These are phyloP conservation scores for Alentia gelatinosa DNA, from an alignment of 2,888 invertebrate genomes.

Conservation along the genomic window DNA sequence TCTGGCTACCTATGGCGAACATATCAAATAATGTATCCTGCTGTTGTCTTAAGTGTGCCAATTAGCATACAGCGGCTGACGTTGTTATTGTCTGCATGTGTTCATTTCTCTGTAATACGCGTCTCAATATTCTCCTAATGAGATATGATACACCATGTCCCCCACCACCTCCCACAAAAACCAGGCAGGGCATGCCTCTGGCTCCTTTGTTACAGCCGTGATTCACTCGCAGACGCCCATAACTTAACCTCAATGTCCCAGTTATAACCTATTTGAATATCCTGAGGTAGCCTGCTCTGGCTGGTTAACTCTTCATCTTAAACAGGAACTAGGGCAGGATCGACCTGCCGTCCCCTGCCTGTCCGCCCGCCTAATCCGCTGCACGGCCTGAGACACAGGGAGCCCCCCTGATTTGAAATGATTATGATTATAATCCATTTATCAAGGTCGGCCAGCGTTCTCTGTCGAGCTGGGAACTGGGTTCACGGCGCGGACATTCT, in stretches of 20 bases:
- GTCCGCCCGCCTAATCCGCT: background rate
- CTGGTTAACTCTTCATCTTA: slow-evolving; percentile 42
- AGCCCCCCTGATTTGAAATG: slow-evolving; percentile 49
- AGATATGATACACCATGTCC: background rate
- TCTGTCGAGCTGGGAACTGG: background rate
- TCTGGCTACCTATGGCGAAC: too few relatives aligned
- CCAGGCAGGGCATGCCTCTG: too few relatives aligned
- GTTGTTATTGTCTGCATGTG: background rate
- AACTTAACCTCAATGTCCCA: slow-evolving; percentile 27
- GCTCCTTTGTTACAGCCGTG: slow-evolving; percentile 9
- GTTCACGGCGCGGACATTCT: slow-evolving; percentile 34
- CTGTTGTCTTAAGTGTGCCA: too few relatives aligned
- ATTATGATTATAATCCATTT: slow-evolving; percentile 54
- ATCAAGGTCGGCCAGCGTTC: slow-evolving; percentile 27
- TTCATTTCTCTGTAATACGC: background rate
- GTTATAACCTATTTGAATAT: slow-evolving; percentile 47
- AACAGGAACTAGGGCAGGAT: slow-evolving; percentile 44
- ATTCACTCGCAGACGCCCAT: slow-evolving; percentile 24
- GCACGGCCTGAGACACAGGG: slow-evolving; percentile 12
- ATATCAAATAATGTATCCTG: too few relatives aligned
- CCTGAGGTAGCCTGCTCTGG: background rate
- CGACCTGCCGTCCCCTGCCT: background rate
- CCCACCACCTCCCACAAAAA: background rate
- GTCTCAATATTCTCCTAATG: background rate
- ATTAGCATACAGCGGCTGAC: too few relatives aligned